A percentile compares a stretch with the other conserved stretches of the same genome.
These are phyloP conservation scores for Edolisoma coerulescens DNA, from an alignment of 2,113 vertebrate species.

Conservation along the genomic window DNA sequence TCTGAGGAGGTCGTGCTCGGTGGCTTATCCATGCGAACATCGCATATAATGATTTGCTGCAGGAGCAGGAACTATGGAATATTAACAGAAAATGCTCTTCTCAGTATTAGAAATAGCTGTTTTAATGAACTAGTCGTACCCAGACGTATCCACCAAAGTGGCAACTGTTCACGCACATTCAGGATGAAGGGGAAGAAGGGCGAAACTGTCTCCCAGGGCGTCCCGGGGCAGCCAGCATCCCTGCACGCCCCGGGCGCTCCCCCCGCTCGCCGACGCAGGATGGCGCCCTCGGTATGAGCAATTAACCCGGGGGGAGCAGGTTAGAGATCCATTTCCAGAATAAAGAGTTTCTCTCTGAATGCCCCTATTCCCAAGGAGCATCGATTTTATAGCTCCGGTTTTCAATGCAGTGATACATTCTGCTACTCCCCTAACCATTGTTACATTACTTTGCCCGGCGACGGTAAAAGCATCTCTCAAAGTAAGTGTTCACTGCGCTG, in stretches of 20 bases:
- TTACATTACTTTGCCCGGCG: not conserved
- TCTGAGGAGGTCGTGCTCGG: too few relatives aligned
- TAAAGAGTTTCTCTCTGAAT: not conserved
- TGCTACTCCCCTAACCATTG: not conserved
- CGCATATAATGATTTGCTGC: rapidly evolving
- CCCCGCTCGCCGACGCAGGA: conserved; percentile 61
- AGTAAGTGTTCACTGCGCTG: too few relatives aligned
- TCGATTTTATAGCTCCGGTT: not conserved
- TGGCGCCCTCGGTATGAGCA: conserved; percentile 70
- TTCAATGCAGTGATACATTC: not conserved
- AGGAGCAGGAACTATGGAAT: not conserved
- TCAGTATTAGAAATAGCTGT: not conserved
- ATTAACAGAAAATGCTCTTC: not conserved
- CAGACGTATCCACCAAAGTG: not conserved
- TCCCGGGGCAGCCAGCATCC: not conserved
- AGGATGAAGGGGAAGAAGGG: too few relatives aligned
- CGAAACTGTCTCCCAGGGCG: too few relatives aligned
- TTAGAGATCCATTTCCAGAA: not conserved
- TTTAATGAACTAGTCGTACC: not conserved
- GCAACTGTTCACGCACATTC: rapidly evolving
- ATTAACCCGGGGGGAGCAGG: not conserved
- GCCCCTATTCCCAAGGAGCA: not conserved
- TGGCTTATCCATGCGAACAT: rapidly evolving
- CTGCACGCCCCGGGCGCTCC: not conserved
- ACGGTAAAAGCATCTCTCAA: not conserved